Evolutionary conservation across 2,113 vertebrate species (phyloP).

Genomic region (Rhynchomys soricoides): DNA sequence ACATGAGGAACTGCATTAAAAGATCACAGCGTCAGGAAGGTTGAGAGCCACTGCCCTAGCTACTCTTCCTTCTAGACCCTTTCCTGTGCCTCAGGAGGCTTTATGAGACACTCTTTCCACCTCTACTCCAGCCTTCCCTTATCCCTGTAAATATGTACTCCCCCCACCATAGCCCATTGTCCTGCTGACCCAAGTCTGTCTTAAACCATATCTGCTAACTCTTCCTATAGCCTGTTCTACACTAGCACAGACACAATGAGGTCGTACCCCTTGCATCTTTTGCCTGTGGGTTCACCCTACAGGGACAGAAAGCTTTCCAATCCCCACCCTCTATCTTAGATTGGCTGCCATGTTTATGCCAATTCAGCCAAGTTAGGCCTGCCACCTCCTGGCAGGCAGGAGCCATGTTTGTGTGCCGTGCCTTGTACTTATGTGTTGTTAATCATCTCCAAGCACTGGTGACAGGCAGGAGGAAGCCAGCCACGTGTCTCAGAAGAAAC

Average conservation of each 20-base stretch:
- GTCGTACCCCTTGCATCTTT: background rate
- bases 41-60: background rate
- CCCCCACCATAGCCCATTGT: background rate
- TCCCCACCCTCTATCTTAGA: background rate
- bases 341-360: background rate
- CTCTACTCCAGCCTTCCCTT: background rate
- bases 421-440: background rate
- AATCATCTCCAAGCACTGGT: conserved; percentile 3
- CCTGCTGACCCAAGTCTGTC: background rate
- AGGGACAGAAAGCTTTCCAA: background rate
- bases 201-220: background rate
- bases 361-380: background rate
- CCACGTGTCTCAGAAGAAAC: background rate
- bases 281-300: background rate
- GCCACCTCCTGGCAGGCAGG: background rate
- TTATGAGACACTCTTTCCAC: background rate
- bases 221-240: background rate
- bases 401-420: too few relatives aligned
- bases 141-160: background rate
- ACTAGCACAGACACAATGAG: background rate
- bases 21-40: background rate
- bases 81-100: background rate
- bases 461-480: conserved; percentile 20
- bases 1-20: background rate
- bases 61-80: background rate